These are phyloP conservation scores for Darevskia nairensis DNA, from an alignment of 2,797 vertebrate genomes.

Conservation along the genomic window DNA sequence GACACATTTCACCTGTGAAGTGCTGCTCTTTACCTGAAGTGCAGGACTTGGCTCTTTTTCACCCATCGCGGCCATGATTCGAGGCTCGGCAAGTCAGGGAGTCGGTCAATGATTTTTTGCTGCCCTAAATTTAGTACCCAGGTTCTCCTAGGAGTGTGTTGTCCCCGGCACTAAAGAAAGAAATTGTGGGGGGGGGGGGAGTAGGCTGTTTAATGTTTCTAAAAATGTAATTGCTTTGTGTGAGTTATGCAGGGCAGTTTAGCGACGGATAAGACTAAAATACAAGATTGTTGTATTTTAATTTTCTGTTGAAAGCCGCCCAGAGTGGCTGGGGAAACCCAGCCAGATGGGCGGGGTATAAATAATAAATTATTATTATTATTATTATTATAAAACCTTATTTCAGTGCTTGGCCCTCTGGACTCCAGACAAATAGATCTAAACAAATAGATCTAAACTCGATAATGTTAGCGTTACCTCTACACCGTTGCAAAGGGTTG, in stretches of 20 bases:
- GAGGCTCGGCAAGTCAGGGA: not conserved
- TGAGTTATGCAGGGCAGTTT: not conserved
- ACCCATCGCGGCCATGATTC: not conserved
- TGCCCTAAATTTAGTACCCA: not conserved
- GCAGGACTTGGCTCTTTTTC: not conserved
- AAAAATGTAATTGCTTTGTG: not conserved
- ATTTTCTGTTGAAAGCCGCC: too few relatives aligned
- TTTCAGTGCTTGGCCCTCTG: not conserved
- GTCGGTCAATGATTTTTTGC: too few relatives aligned
- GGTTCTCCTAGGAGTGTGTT: too few relatives aligned
- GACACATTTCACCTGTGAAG: not conserved
- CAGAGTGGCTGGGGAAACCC: too few relatives aligned
- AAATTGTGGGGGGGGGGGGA: not conserved
- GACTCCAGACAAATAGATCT: not conserved
- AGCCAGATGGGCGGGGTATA: too few relatives aligned
- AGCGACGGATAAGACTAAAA: too few relatives aligned
- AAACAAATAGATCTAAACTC: not conserved
- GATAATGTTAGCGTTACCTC: not conserved
- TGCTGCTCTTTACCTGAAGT: not conserved
- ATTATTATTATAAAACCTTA: too few relatives aligned
- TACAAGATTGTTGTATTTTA: too few relatives aligned
- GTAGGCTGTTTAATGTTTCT: not conserved
- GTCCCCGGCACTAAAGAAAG: not conserved
- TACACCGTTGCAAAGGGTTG: constrained; percentile 6
- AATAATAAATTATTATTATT: too few relatives aligned